Conservation (phyloP, 2,113 vertebrate species). For the Nasalis larvatus region DNA sequence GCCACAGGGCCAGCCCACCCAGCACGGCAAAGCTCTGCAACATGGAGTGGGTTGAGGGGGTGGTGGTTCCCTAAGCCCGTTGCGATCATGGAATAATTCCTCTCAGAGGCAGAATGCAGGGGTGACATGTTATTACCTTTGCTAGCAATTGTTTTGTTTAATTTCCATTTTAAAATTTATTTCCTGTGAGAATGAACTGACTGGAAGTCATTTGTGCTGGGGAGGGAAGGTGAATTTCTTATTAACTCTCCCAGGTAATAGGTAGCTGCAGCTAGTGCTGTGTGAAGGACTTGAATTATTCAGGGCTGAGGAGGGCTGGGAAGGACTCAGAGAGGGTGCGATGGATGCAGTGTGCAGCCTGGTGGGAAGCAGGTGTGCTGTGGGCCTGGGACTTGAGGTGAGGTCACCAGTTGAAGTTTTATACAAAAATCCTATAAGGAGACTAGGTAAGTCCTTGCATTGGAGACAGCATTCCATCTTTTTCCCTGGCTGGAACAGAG, state of each 20-base stretch:
- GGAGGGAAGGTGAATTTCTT: constrained; percentile 77
- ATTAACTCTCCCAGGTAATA: constrained; percentile 77
- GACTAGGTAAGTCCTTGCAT: neutral
- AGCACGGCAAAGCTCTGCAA: neutral
- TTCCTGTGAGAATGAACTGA: constrained; percentile 78
- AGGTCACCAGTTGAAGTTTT: neutral
- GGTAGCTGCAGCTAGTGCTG: constrained; percentile 58
- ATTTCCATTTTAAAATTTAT: constrained; percentile 82
- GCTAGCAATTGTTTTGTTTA: constrained; percentile 80
- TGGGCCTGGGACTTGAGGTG: neutral
- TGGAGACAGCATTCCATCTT: neutral
- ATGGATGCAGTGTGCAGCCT: neutral
- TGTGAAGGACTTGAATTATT: constrained; percentile 52
- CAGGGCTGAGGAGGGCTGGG: neutral
- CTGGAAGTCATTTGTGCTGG: constrained; percentile 74
- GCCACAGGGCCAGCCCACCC: neutral
- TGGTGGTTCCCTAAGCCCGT: neutral
- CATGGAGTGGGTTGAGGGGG: neutral
- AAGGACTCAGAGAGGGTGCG: neutral
- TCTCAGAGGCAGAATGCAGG: constrained; percentile 72
- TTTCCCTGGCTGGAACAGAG: neutral
- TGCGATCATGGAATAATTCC: constrained; percentile 53
- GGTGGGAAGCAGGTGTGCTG: neutral
- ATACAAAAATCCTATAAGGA: neutral
- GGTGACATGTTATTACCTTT: constrained; percentile 73